Evolutionary conservation across 2,113 vertebrate genomes (phyloP).

Genomic region (Puffinus mauretanicus): DNA sequence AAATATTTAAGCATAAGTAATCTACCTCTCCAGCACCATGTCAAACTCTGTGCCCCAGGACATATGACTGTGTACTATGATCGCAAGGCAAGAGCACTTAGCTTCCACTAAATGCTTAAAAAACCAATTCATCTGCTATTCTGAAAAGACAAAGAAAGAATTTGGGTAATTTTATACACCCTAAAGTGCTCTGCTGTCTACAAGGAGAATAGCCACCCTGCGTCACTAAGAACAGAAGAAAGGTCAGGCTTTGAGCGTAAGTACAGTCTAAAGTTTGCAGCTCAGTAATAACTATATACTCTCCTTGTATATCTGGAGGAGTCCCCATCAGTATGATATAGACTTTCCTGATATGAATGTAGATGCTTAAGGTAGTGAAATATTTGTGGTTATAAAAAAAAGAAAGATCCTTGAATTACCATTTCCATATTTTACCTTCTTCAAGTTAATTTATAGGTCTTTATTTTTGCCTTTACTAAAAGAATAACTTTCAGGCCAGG

Average conservation of each 20-base stretch:
- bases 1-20: neutral
- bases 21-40: neutral
- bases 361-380: neutral
- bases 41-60: neutral
- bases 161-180: neutral
- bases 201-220: neutral
- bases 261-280: neutral
- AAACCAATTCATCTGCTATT: neutral
- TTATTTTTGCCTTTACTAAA: neutral
- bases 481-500: neutral
- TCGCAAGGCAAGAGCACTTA: neutral
- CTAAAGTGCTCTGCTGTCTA: neutral
- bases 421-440: neutral
- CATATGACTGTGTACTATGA: neutral
- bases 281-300: neutral
- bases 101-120: neutral
- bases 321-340: neutral
- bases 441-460: neutral
- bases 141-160: neutral
- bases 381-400: neutral
- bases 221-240: neutral
- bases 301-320: neutral
- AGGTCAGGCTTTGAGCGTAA: neutral
- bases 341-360: neutral
- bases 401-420: neutral